A percentile compares a stretch with the other conserved stretches of the same genome.
These are phyloP conservation scores for Himalopsyche anomala DNA, from an alignment of 2,888 invertebrate species.

Conservation along the genomic window DNA sequence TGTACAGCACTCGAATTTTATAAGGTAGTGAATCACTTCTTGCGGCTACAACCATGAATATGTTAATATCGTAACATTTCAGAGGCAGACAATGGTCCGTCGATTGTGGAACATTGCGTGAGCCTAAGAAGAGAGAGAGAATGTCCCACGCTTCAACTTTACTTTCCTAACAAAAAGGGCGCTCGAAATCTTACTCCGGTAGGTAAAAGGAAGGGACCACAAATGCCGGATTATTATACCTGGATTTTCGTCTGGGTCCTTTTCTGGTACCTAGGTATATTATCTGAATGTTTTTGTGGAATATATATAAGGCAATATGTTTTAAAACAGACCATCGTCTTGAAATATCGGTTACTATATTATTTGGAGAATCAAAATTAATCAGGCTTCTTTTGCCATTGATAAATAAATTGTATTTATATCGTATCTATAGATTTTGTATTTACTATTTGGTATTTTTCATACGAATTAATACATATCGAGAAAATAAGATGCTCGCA, in stretches of 20 bases:
- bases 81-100: slow-evolving; percentile 21
- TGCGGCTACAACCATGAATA: neutral
- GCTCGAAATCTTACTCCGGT: slow-evolving; percentile 17
- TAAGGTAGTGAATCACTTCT: neutral
- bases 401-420: too few species aligned
- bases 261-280: neutral
- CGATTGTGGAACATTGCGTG: slow-evolving; percentile 34
- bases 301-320: neutral
- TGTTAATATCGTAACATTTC: slow-evolving; percentile 30
- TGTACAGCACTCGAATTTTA: too few species aligned
- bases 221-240: slow-evolving; percentile 29
- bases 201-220: slow-evolving; percentile 21
- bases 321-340: neutral
- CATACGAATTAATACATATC: too few species aligned
- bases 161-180: slow-evolving; percentile 34
- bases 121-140: slow-evolving; percentile 23
- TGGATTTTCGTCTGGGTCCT: slow-evolving; percentile 28
- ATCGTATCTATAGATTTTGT: too few species aligned
- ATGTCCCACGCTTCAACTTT: slow-evolving; percentile 26
- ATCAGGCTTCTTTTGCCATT: too few species aligned
- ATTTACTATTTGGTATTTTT: too few species aligned
- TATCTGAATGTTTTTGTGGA: slow-evolving; percentile 12
- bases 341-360: too few species aligned
- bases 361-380: too few species aligned
- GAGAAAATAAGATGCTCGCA: too few species aligned